Base-by-base conservation (phyloP, 1,140 invertebrate species). In the Meloidogyne chitwoodi region DNA sequence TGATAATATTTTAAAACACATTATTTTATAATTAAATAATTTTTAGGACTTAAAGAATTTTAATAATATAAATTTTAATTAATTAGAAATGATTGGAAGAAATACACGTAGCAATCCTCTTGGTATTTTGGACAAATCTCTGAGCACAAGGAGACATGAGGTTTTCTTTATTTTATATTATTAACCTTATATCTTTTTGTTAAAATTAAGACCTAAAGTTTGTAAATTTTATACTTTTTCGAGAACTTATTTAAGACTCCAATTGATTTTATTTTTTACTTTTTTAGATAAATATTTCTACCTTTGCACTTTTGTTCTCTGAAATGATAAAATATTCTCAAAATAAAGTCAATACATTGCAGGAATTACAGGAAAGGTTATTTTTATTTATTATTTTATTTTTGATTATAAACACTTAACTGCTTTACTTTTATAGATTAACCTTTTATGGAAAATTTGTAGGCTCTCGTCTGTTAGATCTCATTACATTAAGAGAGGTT, bases 311-410 rank as follows among this genome's bases (percentile, higher is more conserved):
- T 66, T 89, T 99, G 62, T 98, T 99, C 88, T 96, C 94, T 3
- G 96, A 99, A 91, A 91, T 98, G 72, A 94, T 99, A 6, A 94
- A 98, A 87, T 99, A 98, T 88, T 95, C 93, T 87, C 95, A 98
- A 88, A 96, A 95, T 88, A 91, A 94, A 86, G 94, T 95, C 26
- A 93, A 93, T 83, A 96, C 94, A 12, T 93, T 98, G 61, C 92
- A 93, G 27, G 96, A 99, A 88, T 89, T 98, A 63, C 95, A 98
- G 88, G 93, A 91, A 81, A 95, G 93, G 93, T 94, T 89, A 88
- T 88, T 14, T 24, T 10, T 27, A 0, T 41, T 22, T 10, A 44
- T 2, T 12, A 48, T 22, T 24, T 22, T 8, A 66, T 19, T 19
- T n/a, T n/a, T n/a, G n/a, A n/a, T n/a, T n/a, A n/a, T n/a, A n/a